These are phyloP conservation scores for Rhingia campestris DNA, from an alignment of 2,888 invertebrate species.

Conservation along the genomic window DNA sequence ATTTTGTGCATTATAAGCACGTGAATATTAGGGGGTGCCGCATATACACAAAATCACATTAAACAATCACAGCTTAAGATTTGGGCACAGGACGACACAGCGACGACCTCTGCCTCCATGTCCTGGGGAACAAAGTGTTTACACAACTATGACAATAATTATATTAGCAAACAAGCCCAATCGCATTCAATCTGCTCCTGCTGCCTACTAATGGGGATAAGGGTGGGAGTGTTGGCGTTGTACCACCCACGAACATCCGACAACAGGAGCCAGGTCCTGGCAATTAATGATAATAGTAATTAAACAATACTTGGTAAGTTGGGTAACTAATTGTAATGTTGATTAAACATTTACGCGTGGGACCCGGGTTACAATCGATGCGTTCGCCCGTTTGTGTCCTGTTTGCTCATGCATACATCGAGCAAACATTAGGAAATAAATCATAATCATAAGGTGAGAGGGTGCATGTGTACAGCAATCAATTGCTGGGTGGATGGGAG, in stretches of 20 bases:
- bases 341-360: conserved; percentile 76
- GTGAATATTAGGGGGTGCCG: conserved; percentile 40
- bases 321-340: conserved; percentile 75
- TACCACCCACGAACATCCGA: conserved; percentile 1
- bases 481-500: conserved; percentile 17
- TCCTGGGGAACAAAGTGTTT: conserved; percentile 64
- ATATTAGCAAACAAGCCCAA: conserved; percentile 76
- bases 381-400: conserved; percentile 34
- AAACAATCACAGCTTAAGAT: conserved; percentile 74
- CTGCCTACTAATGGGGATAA: conserved; percentile 17
- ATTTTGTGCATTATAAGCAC: conserved; percentile 20
- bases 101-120: conserved; percentile 39
- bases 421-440: conserved; percentile 69
- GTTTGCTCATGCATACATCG: conserved; percentile 43
- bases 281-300: conserved; percentile 77
- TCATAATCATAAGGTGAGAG: conserved; percentile 55
- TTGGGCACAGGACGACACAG: conserved; percentile 46
- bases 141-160: conserved; percentile 76
- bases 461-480: conserved; percentile 20
- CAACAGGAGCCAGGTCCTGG: conserved; percentile 43
- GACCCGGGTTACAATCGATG: conserved; percentile 53
- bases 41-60: conserved; percentile 71
- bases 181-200: conserved; percentile 67
- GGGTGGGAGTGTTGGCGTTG: conserved; percentile 18
- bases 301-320: conserved; percentile 76